Conservation (phyloP, 2,113 vertebrate genomes). For the Cynocephalus volans region DNA sequence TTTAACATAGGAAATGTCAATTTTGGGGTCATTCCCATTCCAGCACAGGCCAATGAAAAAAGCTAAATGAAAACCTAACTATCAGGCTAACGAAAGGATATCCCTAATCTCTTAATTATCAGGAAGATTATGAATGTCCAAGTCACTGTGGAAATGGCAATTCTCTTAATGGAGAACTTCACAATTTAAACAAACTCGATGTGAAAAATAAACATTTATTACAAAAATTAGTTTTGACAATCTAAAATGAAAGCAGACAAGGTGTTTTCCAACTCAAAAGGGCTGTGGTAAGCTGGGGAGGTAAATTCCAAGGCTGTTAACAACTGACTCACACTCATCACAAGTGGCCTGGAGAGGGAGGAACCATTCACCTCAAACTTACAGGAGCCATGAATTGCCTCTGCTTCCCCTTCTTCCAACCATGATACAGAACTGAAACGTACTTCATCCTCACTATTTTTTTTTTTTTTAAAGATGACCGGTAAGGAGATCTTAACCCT, state of each 20-base stretch:
- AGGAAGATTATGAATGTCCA: neutral
- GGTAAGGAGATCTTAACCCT: too few relatives aligned
- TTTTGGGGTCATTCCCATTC: too few relatives aligned
- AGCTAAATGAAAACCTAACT: neutral
- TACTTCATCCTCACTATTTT: neutral
- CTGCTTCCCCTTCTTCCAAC: neutral
- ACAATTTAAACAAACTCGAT: conserved; percentile 50
- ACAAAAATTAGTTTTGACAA: conserved; percentile 64
- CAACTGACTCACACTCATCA: neutral
- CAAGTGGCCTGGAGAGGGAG: neutral
- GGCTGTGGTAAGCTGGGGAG: neutral
- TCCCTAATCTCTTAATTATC: neutral
- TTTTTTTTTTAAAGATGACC: too few relatives aligned
- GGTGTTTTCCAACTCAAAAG: conserved; percentile 48
- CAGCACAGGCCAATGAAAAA: neutral
- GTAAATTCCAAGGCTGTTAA: neutral
- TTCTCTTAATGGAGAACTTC: neutral
- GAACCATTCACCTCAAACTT: neutral
- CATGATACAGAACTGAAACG: neutral
- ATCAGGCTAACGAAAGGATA: neutral
- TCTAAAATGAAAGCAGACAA: conserved; percentile 52
- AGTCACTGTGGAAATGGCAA: neutral
- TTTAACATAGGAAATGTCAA: neutral
- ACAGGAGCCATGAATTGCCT: neutral
- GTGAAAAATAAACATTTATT: conserved; percentile 79